Evolutionary conservation across 2,888 invertebrate species (phyloP).

Genomic region (Meteorus colon): DNA sequence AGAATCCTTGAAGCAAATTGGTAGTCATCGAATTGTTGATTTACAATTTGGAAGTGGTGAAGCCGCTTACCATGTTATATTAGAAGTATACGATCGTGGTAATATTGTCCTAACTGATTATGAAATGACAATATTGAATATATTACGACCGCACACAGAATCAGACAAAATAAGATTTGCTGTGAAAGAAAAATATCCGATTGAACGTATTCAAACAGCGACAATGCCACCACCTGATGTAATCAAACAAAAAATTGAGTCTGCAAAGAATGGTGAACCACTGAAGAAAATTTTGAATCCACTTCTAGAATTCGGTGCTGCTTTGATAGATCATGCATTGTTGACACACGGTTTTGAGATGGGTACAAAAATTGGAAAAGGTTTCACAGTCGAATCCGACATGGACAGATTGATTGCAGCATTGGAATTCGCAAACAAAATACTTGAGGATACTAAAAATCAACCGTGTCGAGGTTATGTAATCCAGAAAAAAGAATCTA

Average conservation of each 20-base stretch:
- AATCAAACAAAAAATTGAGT: constrained; percentile 77
- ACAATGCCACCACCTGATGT: constrained; percentile 77
- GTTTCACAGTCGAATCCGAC: constrained; percentile 80
- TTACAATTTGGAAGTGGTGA: constrained; percentile 96
- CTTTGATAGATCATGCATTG: constrained; percentile 94
- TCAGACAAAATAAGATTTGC: constrained; percentile 93
- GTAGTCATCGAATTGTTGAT: constrained; percentile 94
- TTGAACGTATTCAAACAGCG: constrained; percentile 82
- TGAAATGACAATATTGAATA: constrained; percentile 91
- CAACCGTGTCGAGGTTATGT: constrained; percentile 81
- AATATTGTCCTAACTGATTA: constrained; percentile 96
- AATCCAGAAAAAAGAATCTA: constrained; percentile 87
- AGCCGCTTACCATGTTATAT: constrained; percentile 94
- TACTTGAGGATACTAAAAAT: constrained; percentile 77
- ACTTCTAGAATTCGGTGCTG: constrained; percentile 91
- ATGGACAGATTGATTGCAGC: constrained; percentile 78
- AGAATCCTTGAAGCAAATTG: constrained; percentile 89
- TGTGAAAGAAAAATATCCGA: constrained; percentile 93
- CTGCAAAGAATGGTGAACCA: constrained; percentile 82
- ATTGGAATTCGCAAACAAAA: constrained; percentile 80
- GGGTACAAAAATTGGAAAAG: constrained; percentile 78
- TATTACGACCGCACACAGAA: constrained; percentile 93
- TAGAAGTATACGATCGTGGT: constrained; percentile 96
- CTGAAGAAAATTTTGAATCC: constrained; percentile 89
- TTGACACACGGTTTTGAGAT: constrained; percentile 80